Evolutionary conservation across 2,113 vertebrate genomes (phyloP).

Genomic region (Choloepus hoffmanni): DNA sequence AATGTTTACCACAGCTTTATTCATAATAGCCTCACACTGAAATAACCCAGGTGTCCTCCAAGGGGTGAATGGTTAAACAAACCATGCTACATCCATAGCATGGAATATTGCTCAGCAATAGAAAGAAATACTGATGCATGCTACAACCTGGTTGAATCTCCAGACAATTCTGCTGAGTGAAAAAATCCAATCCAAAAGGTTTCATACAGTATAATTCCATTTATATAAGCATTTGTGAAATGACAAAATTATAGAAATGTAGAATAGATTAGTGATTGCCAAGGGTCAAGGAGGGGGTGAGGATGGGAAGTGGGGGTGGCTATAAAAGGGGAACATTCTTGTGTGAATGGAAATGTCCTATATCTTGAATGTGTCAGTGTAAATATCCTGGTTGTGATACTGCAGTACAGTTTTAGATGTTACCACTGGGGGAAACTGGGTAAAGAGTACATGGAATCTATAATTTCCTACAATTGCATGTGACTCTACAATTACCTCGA

Average conservation of each 20-base stretch:
- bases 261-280: slow-evolving; percentile 3
- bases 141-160: background rate
- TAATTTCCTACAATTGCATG: slow-evolving; percentile 17
- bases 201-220: background rate
- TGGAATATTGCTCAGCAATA: background rate
- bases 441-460: background rate
- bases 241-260: background rate
- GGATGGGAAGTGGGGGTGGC: background rate
- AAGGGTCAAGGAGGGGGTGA: background rate
- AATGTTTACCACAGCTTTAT: slow-evolving; percentile 16
- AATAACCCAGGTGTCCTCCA: slow-evolving; percentile 3
- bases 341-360: background rate
- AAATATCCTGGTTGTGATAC: background rate
- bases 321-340: background rate
- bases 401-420: background rate
- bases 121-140: background rate
- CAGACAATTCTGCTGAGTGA: background rate
- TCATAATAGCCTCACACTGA: background rate
- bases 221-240: background rate
- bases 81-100: background rate
- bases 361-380: background rate
- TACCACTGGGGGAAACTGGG: background rate
- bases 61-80: background rate
- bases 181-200: background rate
- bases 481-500: slow-evolving; percentile 31